Evolutionary conservation across 2,113 vertebrate genomes (phyloP).

Genomic region (Garra rufa): DNA sequence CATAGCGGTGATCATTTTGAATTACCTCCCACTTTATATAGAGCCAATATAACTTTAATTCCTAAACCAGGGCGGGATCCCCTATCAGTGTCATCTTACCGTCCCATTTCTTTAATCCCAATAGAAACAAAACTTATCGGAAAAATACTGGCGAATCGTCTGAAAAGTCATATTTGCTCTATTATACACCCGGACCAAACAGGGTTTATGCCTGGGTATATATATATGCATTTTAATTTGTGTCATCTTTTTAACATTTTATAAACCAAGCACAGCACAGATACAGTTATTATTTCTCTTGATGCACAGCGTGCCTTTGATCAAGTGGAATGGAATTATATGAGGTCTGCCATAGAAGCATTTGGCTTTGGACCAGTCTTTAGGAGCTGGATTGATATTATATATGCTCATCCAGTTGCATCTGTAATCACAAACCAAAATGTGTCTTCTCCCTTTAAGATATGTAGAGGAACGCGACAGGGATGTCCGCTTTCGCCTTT

Average conservation of each 20-base stretch:
- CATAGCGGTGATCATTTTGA: background rate
- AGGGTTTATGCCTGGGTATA: background rate
- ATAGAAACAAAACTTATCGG: background rate
- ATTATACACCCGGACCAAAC: background rate
- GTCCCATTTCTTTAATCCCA: background rate
- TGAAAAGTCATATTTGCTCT: background rate
- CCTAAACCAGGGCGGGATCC: background rate
- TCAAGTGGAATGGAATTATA: no score
- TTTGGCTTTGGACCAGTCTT: no score
- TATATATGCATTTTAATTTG: background rate
- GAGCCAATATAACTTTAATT: background rate
- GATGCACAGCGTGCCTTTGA: background rate
- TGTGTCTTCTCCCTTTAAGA: no score
- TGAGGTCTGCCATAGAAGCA: no score
- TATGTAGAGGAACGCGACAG: no score
- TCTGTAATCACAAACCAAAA: no score
- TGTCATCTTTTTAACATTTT: background rate
- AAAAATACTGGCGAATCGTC: background rate
- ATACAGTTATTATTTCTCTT: background rate
- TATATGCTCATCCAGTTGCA: no score
- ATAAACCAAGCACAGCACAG: background rate
- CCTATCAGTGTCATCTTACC: background rate
- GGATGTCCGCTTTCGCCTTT: no score
- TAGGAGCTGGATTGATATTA: no score
- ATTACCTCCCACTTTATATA: background rate